Evolutionary conservation across 1,140 invertebrate genomes (phyloP).

Genomic region (Drosophila malerkotliana): DNA sequence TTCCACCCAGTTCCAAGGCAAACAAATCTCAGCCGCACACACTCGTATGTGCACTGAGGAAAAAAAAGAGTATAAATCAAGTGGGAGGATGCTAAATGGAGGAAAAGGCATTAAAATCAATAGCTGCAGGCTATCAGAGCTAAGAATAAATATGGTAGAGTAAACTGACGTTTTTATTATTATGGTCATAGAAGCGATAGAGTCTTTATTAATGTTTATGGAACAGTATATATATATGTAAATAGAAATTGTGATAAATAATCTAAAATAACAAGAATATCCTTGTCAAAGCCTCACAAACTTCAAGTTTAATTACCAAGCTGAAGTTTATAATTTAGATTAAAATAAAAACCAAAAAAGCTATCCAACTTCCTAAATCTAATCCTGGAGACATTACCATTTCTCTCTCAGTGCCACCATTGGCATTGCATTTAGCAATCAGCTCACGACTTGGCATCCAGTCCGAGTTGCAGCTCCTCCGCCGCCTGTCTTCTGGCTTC

Average conservation of each 20-base stretch:
- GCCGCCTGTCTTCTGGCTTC: neutral
- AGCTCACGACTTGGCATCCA: slow-evolving; percentile 64
- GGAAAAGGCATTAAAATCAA: neutral
- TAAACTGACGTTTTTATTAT: neutral
- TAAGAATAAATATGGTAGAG: neutral
- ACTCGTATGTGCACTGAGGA: slow-evolving; percentile 16
- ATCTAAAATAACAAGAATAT: neutral
- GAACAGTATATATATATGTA: neutral
- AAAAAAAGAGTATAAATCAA: neutral
- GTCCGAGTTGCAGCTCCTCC: slow-evolving; percentile 25
- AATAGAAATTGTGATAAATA: too few species aligned
- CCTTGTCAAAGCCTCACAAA: neutral
- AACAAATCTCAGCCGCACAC: slow-evolving; percentile 66
- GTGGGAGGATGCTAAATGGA: neutral
- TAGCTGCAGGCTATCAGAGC: neutral
- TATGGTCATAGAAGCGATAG: neutral
- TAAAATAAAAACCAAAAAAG: neutral
- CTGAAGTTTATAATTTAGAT: neutral
- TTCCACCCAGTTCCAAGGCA: slow-evolving; percentile 19
- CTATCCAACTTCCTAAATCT: neutral
- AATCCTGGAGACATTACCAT: neutral
- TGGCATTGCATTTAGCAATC: slow-evolving; percentile 75
- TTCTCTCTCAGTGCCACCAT: slow-evolving; percentile 15
- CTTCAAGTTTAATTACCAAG: neutral
- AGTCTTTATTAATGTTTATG: too few species aligned